Evolutionary conservation across 2,113 vertebrate genomes (phyloP).

Genomic region (Sardina pilchardus): DNA sequence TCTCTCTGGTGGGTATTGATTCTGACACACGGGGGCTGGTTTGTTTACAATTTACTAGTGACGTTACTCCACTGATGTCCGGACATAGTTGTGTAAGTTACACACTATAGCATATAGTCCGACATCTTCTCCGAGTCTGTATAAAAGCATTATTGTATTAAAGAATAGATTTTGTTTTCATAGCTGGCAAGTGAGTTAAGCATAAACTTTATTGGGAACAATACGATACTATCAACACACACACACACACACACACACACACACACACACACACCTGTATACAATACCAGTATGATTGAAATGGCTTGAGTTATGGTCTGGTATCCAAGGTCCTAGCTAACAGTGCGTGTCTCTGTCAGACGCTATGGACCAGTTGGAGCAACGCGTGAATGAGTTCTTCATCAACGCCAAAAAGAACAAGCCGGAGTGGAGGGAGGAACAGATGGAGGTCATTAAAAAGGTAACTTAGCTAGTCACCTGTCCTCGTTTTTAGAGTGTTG

Average conservation of each 20-base stretch:
- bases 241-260: neutral
- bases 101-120: too few relatives aligned
- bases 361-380: constrained; percentile 97
- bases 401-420: constrained; percentile 99
- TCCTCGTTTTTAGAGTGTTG: too few relatives aligned
- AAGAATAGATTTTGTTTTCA: too few relatives aligned
- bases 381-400: constrained; percentile 97
- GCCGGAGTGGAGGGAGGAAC: constrained; percentile 97
- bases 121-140: too few relatives aligned
- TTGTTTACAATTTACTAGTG: neutral
- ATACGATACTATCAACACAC: neutral
- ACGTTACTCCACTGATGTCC: neutral
- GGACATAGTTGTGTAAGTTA: neutral
- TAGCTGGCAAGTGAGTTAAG: neutral
- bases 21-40: neutral
- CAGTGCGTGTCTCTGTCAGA: constrained; percentile 74
- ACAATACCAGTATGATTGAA: neutral
- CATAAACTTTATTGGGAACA: neutral
- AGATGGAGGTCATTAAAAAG: constrained; percentile 99
- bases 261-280: neutral
- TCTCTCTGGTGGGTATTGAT: neutral
- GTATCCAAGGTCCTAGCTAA: neutral
- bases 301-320: neutral
- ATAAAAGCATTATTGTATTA: too few relatives aligned
- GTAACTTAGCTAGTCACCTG: constrained; percentile 64